Percentiles rank a stretch among this genome's conserved stretches.
phyloP scores from a whole-genome alignment of 2,888 invertebrate species.

The Linnaemya tessellans region DNA sequence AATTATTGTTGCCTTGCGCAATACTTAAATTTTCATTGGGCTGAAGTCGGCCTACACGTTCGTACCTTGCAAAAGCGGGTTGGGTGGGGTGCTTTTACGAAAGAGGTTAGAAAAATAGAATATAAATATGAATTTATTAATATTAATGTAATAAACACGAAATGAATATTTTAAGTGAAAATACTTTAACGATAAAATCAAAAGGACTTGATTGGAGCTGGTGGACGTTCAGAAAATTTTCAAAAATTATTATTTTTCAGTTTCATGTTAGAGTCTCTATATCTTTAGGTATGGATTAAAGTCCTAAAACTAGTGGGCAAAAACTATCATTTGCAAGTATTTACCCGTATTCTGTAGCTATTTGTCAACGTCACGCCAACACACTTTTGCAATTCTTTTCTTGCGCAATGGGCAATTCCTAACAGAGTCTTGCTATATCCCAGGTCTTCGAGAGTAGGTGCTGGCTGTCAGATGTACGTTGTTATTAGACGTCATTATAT shows the following conservation, averaged over 20 bases:
- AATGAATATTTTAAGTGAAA: constrained; percentile 11
- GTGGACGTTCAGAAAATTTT: not conserved
- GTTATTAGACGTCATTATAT: no score
- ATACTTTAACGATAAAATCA: constrained; percentile 4
- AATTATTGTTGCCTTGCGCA: constrained; percentile 42
- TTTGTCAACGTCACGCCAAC: no score
- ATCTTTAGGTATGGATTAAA: no score
- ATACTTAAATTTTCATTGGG: constrained; percentile 29
- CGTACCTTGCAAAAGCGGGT: not conserved
- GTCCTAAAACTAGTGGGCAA: no score
- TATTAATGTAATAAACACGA: not conserved
- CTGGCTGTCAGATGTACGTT: no score
- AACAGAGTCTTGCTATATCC: no score
- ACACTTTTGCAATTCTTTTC: no score
- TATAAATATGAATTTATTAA: constrained; percentile 16
- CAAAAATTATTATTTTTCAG: not conserved
- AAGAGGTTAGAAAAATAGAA: constrained; percentile 16
- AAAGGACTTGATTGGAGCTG: not conserved
- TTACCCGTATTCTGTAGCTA: no score
- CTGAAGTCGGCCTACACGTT: constrained; percentile 12
- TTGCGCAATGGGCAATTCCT: no score
- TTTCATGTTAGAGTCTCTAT: not conserved
- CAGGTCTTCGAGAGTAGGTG: no score
- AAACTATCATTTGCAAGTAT: no score
- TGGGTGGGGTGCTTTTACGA: not conserved